Conservation (phyloP, 2,113 vertebrate genomes). For the Myocastor coypus region DNA sequence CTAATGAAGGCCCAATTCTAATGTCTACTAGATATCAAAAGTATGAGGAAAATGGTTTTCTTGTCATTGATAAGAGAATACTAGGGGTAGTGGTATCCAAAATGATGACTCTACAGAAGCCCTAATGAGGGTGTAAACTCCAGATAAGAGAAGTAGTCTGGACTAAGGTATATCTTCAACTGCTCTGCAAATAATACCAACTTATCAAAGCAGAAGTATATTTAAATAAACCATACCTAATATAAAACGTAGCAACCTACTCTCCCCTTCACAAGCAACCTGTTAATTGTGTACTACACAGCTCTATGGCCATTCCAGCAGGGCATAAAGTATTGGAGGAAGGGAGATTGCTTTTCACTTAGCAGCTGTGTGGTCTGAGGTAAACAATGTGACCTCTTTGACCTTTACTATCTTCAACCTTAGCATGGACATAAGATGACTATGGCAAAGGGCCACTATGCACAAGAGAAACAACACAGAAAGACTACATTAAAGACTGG, state of each 20-base stretch:
- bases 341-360: neutral
- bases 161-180: conserved; percentile 5
- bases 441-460: neutral
- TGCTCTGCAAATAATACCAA: neutral
- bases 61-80: neutral
- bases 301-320: neutral
- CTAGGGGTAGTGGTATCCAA: neutral
- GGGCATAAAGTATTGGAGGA: neutral
- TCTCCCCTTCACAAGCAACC: neutral
- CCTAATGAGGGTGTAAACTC: neutral
- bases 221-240: conserved; percentile 25
- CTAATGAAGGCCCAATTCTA: neutral
- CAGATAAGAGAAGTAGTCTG: neutral
- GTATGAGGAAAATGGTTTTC: neutral
- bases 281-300: neutral
- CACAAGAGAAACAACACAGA: neutral
- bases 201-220: neutral
- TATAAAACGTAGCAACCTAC: neutral
- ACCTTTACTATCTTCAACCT: neutral
- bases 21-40: neutral
- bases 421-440: conserved; percentile 34
- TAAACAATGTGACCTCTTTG: conserved; percentile 43
- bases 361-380: neutral
- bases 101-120: neutral
- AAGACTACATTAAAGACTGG: neutral